A percentile compares a stretch with the other conserved stretches of the same genome.
Evolutionary conservation across 2,113 vertebrate genomes (phyloP).

Genomic region (Glaucidium brasilianum): DNA sequence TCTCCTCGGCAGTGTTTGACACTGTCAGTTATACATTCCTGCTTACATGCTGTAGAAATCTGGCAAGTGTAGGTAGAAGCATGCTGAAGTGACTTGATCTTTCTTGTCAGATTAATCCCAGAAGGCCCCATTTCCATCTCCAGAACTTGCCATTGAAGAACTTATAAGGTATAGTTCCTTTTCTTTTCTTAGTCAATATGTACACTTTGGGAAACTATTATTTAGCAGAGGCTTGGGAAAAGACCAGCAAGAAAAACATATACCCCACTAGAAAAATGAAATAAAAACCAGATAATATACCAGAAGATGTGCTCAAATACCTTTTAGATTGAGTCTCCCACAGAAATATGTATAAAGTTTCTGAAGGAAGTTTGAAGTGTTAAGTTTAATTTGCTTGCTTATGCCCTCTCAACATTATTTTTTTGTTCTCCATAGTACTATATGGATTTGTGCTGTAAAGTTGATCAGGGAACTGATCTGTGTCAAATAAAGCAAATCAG

Average conservation of each 20-base stretch:
- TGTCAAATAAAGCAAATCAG: neutral
- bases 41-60: neutral
- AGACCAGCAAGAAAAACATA: neutral
- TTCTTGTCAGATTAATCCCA: conserved; percentile 40
- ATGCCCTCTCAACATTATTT: accelerated
- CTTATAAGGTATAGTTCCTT: neutral
- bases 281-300: neutral
- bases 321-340: neutral
- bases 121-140: neutral
- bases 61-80: conserved; percentile 29
- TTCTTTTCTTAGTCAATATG: neutral
- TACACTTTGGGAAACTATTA: neutral
- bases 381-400: neutral
- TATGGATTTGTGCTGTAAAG: neutral
- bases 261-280: neutral
- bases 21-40: neutral
- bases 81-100: neutral
- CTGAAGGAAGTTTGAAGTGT: neutral
- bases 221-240: neutral
- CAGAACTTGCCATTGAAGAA: neutral
- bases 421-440: neutral
- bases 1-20: neutral
- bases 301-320: neutral
- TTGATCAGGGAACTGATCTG: neutral
- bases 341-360: neutral